Evolutionary conservation across 2,113 vertebrate genomes (phyloP).

Genomic region (Misgurnus mizolepis): DNA sequence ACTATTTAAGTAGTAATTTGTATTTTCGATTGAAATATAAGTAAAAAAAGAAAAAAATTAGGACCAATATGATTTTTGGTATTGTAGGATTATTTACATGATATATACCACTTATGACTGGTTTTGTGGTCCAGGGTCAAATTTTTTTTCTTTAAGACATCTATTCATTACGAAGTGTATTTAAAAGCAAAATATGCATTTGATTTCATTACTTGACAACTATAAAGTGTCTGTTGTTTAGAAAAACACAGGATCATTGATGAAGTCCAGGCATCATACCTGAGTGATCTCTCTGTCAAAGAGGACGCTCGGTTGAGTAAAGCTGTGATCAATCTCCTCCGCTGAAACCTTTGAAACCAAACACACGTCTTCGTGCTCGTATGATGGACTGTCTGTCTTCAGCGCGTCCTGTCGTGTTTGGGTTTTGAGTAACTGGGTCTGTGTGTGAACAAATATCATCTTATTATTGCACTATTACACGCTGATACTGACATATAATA

Average conservation of each 20-base stretch:
- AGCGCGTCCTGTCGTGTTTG: slow-evolving; percentile 37
- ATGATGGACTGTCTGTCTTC: slow-evolving; percentile 51
- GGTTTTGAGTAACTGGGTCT: slow-evolving; percentile 59
- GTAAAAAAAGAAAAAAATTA: too few relatives aligned
- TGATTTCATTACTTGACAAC: neutral
- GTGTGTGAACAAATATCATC: slow-evolving; percentile 15
- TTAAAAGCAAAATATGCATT: neutral
- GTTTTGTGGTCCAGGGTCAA: too few relatives aligned
- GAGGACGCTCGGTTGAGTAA: slow-evolving; percentile 67
- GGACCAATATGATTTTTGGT: too few relatives aligned
- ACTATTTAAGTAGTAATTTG: too few relatives aligned
- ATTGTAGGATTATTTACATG: too few relatives aligned
- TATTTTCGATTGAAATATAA: too few relatives aligned
- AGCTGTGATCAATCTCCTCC: slow-evolving; percentile 61
- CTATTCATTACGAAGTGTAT: too few relatives aligned
- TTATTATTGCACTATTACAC: too few relatives aligned
- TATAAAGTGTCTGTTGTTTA: neutral
- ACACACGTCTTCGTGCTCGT: slow-evolving; percentile 44
- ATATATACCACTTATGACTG: too few relatives aligned
- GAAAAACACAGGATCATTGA: too few relatives aligned
- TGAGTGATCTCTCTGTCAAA: slow-evolving; percentile 73
- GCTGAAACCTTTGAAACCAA: slow-evolving; percentile 26
- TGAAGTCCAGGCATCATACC: slow-evolving; percentile 52
- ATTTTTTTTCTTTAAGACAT: too few relatives aligned
- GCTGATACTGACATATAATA: too few relatives aligned